Conservation (phyloP, 2,113 vertebrate species). For the Malaclemys terrapin region DNA sequence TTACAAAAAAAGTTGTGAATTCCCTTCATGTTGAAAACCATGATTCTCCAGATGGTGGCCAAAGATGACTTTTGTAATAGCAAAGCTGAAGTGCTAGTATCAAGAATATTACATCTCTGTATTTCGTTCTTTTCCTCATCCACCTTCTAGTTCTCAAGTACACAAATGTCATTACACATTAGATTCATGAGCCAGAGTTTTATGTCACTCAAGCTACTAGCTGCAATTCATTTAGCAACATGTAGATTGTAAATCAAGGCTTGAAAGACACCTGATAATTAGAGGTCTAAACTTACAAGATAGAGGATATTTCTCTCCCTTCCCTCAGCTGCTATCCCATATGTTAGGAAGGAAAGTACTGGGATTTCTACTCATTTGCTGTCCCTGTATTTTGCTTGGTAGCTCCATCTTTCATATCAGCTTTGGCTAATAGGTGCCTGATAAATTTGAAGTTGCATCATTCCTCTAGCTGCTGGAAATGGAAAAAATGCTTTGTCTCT, state of each 20-base stretch:
- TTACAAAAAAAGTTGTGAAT: neutral
- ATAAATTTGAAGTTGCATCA: neutral
- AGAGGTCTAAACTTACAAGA: neutral
- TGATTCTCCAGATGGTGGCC: neutral
- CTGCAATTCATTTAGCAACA: neutral
- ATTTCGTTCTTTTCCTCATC: constrained; percentile 10
- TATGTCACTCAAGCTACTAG: neutral
- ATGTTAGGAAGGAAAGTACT: neutral
- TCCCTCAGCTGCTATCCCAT: neutral
- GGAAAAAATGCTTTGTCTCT: neutral
- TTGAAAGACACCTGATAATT: neutral
- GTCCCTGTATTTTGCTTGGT: neutral
- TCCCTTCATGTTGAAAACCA: neutral
- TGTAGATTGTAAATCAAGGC: neutral
- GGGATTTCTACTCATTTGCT: neutral
- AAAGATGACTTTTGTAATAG: neutral
- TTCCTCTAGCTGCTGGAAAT: neutral
- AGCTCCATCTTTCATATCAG: neutral
- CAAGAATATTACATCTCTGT: neutral
- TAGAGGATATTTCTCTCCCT: constrained; percentile 15
- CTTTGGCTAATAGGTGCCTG: neutral
- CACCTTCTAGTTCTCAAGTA: neutral
- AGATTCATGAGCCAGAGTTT: neutral
- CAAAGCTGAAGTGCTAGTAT: constrained; percentile 24
- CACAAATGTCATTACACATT: neutral